Evolutionary conservation across 2,113 vertebrate genomes (phyloP).

Genomic region (Ia io): DNA sequence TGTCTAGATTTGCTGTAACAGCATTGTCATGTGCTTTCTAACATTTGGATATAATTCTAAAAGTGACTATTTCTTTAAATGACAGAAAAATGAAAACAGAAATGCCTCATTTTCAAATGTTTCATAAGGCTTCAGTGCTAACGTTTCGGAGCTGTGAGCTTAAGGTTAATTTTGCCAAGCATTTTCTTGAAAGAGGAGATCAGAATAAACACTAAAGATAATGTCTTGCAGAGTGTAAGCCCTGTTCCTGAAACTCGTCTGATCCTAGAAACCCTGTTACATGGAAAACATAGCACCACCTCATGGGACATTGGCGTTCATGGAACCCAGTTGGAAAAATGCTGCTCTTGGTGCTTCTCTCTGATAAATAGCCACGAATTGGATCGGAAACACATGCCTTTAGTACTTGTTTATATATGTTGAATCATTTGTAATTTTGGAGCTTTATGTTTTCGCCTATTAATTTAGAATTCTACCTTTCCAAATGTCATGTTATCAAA

Average conservation of each 20-base stretch:
- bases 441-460: not conserved
- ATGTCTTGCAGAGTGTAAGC: not conserved
- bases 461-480: constrained; percentile 3
- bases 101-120: constrained; percentile 16
- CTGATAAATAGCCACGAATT: not conserved
- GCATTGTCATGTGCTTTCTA: not conserved
- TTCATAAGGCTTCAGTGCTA: not conserved
- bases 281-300: not conserved
- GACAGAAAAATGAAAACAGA: not conserved
- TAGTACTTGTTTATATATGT: not conserved
- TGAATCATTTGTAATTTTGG: not conserved
- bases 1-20: not conserved
- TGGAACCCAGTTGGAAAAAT: not conserved
- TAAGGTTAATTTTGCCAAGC: constrained; percentile 9
- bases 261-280: not conserved
- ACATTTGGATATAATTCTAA: not conserved
- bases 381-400: not conserved
- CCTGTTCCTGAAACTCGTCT: not conserved
- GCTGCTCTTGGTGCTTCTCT: not conserved
- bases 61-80: constrained; percentile 17
- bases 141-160: not conserved
- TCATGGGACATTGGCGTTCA: not conserved
- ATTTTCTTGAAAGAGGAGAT: constrained; percentile 9
- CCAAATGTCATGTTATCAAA: not conserved
- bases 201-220: constrained; percentile 2